Percentiles rank a stretch among this genome's conserved stretches.
Evolutionary conservation across 2,113 vertebrate species (phyloP).

Genomic region (Corythoichthys haematopterus): DNA sequence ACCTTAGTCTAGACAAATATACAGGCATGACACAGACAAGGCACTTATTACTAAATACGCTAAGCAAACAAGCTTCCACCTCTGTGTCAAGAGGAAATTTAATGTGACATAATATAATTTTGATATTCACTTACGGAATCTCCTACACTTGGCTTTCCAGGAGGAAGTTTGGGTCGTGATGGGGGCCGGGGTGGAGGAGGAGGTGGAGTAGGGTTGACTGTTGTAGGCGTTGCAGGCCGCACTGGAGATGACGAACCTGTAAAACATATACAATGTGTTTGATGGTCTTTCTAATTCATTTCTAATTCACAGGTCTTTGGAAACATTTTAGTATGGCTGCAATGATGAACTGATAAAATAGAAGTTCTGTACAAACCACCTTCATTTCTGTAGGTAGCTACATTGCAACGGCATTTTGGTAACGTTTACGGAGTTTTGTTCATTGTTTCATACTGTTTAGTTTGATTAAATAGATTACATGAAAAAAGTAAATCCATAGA

Average conservation of each 20-base stretch:
- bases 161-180: constrained; percentile 87
- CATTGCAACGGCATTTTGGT: too few species aligned
- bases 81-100: not conserved
- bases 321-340: too few species aligned
- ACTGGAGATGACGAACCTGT: constrained; percentile 88
- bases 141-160: constrained; percentile 81
- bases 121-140: constrained; percentile 76
- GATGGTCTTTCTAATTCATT: not conserved
- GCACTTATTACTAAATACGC: not conserved
- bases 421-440: too few species aligned
- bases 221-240: constrained; percentile 80
- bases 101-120: not conserved
- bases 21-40: not conserved
- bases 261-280: not conserved
- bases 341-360: too few species aligned
- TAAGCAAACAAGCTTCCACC: not conserved
- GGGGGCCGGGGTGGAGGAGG: constrained; percentile 88
- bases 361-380: too few species aligned
- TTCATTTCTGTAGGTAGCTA: too few species aligned
- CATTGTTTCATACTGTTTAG: too few species aligned
- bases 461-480: too few species aligned
- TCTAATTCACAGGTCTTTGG: too few species aligned
- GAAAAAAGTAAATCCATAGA: too few species aligned
- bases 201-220: constrained; percentile 74
- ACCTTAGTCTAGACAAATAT: too few species aligned